Conservation (phyloP, 35 echinoderm and acorn worm genomes). For the Patiria miniata region DNA sequence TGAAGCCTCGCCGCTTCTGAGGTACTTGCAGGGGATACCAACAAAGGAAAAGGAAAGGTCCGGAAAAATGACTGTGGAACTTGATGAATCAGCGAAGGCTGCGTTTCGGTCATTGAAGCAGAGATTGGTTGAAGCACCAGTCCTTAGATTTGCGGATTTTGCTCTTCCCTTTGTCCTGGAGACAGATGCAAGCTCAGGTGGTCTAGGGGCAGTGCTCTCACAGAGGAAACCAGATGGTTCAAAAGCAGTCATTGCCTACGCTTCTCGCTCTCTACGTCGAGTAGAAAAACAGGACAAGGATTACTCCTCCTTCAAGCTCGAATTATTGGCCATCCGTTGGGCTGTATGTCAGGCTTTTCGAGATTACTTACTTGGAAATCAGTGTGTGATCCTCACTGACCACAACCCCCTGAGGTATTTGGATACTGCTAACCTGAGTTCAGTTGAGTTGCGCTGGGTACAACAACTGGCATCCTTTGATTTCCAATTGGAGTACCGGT, state of each 20-base stretch:
- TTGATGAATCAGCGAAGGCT: too few species aligned
- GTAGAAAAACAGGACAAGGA: conserved; percentile 57
- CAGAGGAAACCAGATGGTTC: too few species aligned
- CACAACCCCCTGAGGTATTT: conserved; percentile 75
- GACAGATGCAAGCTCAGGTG: too few species aligned
- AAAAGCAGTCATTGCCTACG: conserved; percentile 68
- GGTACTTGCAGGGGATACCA: too few species aligned
- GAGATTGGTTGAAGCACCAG: too few species aligned
- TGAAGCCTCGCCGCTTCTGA: conserved; percentile 49
- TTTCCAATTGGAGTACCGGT: conserved; percentile 61
- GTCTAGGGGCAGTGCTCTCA: too few species aligned
- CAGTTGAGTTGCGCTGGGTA: conserved; percentile 53
- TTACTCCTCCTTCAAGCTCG: conserved; percentile 64
- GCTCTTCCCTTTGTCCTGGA: too few species aligned
- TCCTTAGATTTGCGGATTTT: too few species aligned
- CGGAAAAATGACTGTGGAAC: too few species aligned
- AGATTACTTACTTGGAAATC: conserved; percentile 56
- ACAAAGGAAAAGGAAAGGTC: too few species aligned
- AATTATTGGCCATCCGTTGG: conserved; percentile 71
- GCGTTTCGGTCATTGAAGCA: conserved; percentile 43
- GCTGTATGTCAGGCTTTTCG: conserved; percentile 71
- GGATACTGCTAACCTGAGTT: conserved; percentile 62
- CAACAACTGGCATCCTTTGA: conserved; percentile 58
- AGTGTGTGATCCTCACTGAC: conserved; percentile 66
- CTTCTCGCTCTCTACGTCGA: conserved; percentile 36